phyloP scores from a whole-genome alignment of 2,797 vertebrate species.

The Thaleichthys pacificus region DNA sequence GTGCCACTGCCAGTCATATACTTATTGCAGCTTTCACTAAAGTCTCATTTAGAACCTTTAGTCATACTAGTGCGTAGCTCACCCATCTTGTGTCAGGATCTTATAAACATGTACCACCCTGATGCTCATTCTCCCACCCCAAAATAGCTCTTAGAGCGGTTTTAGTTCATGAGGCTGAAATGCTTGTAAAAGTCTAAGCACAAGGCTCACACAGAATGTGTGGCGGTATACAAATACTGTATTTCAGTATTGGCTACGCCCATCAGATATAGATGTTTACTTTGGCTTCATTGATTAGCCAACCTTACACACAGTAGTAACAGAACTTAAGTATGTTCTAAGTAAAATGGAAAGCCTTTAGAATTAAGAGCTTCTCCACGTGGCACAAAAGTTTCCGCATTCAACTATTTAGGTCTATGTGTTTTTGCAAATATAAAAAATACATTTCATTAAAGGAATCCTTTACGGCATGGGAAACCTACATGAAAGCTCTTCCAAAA shows the following conservation, averaged over 20 bases:
- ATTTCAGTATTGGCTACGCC: background rate
- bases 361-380: background rate
- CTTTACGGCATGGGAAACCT: background rate
- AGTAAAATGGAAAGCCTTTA: background rate
- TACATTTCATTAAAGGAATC: no score
- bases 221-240: background rate
- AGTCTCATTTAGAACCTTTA: background rate
- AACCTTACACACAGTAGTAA: background rate
- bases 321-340: background rate
- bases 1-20: background rate
- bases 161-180: background rate
- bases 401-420: background rate
- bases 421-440: background rate
- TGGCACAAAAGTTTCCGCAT: background rate
- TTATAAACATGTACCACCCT: background rate
- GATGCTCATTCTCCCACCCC: background rate
- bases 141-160: background rate
- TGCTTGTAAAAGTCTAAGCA: background rate
- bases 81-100: conserved; percentile 7
- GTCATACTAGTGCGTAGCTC: background rate
- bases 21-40: background rate
- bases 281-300: background rate
- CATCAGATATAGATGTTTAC: background rate
- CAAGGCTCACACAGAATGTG: background rate
- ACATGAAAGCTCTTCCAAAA: background rate